phyloP scores from a whole-genome alignment of 2,797 vertebrate genomes.

The Okamejei kenojei region DNA sequence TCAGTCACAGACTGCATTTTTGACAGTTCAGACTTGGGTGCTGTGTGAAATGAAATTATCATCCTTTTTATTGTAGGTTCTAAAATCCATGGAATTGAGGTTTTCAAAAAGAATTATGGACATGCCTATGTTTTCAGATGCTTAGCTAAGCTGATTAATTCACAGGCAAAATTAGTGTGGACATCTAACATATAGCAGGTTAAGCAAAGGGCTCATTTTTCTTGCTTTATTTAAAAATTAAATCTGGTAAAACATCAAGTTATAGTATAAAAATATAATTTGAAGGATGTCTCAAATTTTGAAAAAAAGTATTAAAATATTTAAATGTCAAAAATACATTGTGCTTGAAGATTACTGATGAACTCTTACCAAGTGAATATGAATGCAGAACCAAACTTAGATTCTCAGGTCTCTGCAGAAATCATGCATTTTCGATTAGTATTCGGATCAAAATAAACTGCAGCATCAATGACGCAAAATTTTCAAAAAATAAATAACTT shows the following conservation, averaged over 20 bases:
- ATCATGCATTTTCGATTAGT: background rate
- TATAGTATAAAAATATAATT: no score
- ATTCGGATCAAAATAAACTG: background rate
- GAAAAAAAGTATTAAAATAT: background rate
- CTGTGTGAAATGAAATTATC: constrained; percentile 14
- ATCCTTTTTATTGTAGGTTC: background rate
- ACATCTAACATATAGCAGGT: background rate
- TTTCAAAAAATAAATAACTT: background rate
- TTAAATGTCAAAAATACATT: constrained; percentile 11
- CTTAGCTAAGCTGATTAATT: background rate
- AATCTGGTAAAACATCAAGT: background rate
- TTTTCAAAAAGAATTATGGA: background rate
- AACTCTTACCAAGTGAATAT: background rate
- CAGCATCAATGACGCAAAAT: background rate
- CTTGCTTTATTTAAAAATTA: background rate
- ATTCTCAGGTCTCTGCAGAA: background rate
- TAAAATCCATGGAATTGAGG: background rate
- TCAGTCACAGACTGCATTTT: background rate
- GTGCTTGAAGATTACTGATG: background rate
- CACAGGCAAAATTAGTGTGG: background rate
- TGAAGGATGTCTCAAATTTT: background rate
- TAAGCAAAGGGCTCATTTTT: background rate
- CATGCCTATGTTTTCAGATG: background rate
- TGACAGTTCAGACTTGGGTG: background rate
- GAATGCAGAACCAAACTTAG: background rate